Base-by-base conservation (phyloP, 2,113 vertebrate species). In the Brachirus orientalis region DNA sequence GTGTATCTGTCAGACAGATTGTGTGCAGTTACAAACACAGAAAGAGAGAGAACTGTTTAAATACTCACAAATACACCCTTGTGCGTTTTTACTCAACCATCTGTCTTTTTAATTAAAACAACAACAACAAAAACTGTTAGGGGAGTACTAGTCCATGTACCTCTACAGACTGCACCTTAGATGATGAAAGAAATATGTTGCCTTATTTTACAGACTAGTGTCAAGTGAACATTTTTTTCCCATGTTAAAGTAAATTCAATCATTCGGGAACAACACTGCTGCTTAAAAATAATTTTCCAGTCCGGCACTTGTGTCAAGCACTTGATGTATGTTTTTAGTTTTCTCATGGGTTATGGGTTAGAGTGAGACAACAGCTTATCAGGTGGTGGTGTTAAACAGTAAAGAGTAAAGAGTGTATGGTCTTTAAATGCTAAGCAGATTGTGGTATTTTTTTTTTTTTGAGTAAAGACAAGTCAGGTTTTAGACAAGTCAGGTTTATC, bases 71-170 rank as follows among this genome's bases (percentile, higher is more conserved):
- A 67, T 72, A 80, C 74, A 59, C 45, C 55, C 35, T 59, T 67
- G 41, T 50, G 46, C 19, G 33, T 37, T 73, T 88, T 82, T 72
- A 88, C 78, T 81, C 79, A 69, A 69, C 67, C 70, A 82, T 72
- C 78, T 76, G 70, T 87, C 75, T 86, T 91, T 90, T 86, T 90
- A 91, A 92, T 91, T 90, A 91, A 91, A 90, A 80, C 80, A 81
- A 58, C 69, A 68, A 68, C 68, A 82, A 47, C 16, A 36, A 36
- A 79, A 70, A 73, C 66, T 36, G 45, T 72, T 69, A 9, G 56
- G 77, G 70, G 72, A 77, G 63, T 45, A 53, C 44, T 58, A n/a
- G 51, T 22, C 41, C 71, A 41, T 56, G 63, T 68, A 44, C 45
- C 67, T 45, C 69, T 83, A 20, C 47, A n/a, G 19, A 40, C 38